These are phyloP conservation scores for Drosophila tanythrix DNA, from an alignment of 2,888 invertebrate species.

Conservation along the genomic window DNA sequence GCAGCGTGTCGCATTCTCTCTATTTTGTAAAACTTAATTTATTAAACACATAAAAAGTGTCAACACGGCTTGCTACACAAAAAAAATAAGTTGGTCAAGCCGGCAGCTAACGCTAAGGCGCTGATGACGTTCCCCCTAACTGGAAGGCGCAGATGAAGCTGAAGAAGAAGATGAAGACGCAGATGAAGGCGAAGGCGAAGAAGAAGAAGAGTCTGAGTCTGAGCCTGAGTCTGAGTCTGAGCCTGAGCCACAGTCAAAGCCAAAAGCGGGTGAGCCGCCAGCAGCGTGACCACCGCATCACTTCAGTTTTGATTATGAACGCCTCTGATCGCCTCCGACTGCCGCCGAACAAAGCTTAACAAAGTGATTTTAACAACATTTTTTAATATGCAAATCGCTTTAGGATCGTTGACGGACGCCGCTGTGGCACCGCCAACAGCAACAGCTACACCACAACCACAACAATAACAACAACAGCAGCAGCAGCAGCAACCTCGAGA, in stretches of 20 bases:
- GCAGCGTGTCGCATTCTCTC: slow-evolving; percentile 50
- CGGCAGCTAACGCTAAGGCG: slow-evolving; percentile 38
- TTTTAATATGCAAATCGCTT: slow-evolving; percentile 75
- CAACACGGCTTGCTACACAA: slow-evolving; percentile 79
- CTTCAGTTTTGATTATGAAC: slow-evolving; percentile 79
- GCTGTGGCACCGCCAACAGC: slow-evolving; percentile 57
- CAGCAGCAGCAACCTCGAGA: slow-evolving; percentile 7
- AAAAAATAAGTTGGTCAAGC: slow-evolving; percentile 65
- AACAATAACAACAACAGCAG: not conserved
- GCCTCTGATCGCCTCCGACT: slow-evolving; percentile 72
- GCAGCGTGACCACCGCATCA: slow-evolving; percentile 54
- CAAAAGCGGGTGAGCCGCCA: slow-evolving; percentile 17
- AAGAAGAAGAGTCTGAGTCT: not conserved
- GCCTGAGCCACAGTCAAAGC: slow-evolving; percentile 14
- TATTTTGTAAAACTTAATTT: slow-evolving; percentile 78
- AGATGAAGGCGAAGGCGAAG: no score
- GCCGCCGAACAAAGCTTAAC: slow-evolving; percentile 74
- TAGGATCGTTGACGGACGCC: slow-evolving; percentile 76
- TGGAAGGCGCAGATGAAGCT: not conserved
- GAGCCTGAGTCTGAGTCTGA: not conserved
- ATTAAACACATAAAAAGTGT: slow-evolving; percentile 82
- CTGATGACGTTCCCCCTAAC: slow-evolving; percentile 17
- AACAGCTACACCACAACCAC: slow-evolving; percentile 20
- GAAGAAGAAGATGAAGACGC: not conserved
- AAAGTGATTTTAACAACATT: slow-evolving; percentile 73